phyloP scores from a whole-genome alignment of 2,797 vertebrate species.

The Halcyon badia region DNA sequence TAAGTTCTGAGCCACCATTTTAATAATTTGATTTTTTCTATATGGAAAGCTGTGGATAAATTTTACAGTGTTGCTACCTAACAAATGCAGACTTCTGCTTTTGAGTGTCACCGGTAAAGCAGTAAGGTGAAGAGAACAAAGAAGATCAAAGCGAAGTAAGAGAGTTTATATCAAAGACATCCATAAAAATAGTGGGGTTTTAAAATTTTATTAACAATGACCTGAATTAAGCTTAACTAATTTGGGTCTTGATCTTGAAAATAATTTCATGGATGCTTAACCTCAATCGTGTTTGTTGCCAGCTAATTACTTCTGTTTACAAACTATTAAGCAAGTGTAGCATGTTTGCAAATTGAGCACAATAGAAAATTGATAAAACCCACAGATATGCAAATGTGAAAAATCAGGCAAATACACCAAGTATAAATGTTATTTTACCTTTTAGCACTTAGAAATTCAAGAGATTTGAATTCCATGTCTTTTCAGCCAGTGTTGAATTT shows the following conservation, averaged over 20 bases:
- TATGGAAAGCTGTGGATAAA: slow-evolving; percentile 16
- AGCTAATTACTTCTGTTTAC: slow-evolving; percentile 54
- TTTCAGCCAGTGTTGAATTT: slow-evolving; percentile 29
- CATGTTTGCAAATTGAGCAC: slow-evolving; percentile 42
- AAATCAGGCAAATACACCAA: not conserved
- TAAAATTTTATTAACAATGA: slow-evolving; percentile 56
- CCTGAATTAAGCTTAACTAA: slow-evolving; percentile 51
- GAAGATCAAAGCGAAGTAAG: slow-evolving; percentile 33
- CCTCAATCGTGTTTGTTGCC: slow-evolving; percentile 23
- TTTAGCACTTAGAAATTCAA: slow-evolving; percentile 19
- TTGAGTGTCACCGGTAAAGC: slow-evolving; percentile 12
- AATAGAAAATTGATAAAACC: not conserved
- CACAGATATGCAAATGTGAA: slow-evolving; percentile 24
- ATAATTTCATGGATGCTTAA: slow-evolving; percentile 48
- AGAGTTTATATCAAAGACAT: slow-evolving; percentile 45
- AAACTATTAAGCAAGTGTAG: not conserved
- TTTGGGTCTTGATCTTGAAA: slow-evolving; percentile 41
- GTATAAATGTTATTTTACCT: not conserved
- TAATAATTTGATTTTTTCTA: slow-evolving; percentile 36
- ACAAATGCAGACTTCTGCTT: slow-evolving; percentile 48
- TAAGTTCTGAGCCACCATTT: not conserved
- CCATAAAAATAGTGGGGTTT: slow-evolving; percentile 34
- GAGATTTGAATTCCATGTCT: not conserved
- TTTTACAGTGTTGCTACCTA: slow-evolving; percentile 1
- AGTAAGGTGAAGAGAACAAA: slow-evolving; percentile 21